A percentile compares a stretch with the other conserved stretches of the same genome.
These are phyloP conservation scores for Strix uralensis DNA, from an alignment of 2,113 vertebrate species.

Conservation along the genomic window DNA sequence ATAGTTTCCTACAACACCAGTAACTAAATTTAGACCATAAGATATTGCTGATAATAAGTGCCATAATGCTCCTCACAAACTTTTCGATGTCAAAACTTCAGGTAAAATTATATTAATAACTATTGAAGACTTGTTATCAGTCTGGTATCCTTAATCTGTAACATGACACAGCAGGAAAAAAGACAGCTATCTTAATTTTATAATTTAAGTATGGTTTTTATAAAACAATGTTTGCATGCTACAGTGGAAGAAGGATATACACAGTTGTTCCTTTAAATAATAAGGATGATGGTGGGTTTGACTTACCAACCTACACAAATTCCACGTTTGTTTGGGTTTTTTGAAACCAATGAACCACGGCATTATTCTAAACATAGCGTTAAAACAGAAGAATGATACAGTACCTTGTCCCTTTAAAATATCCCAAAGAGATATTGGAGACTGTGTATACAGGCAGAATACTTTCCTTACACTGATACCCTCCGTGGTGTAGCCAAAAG, in stretches of 20 bases:
- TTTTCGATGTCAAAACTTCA: constrained; percentile 54
- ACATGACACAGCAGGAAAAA: not conserved
- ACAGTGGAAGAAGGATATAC: rapidly evolving
- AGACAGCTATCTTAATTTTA: not conserved
- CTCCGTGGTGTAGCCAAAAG: not conserved
- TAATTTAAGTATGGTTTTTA: not conserved
- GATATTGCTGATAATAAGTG: constrained; percentile 15
- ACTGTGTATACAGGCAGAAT: not conserved
- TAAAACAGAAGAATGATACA: rapidly evolving
- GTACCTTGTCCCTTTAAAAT: not conserved
- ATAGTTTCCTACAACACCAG: constrained; percentile 13
- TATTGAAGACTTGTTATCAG: not conserved
- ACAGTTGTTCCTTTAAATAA: not conserved
- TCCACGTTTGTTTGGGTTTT: rapidly evolving
- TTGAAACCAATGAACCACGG: not conserved
- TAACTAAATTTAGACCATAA: constrained; percentile 53
- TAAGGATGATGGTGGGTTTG: not conserved
- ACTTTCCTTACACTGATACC: not conserved
- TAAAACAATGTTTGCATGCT: rapidly evolving
- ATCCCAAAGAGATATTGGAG: not conserved
- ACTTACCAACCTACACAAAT: rapidly evolving
- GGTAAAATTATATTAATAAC: not conserved
- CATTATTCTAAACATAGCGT: rapidly evolving
- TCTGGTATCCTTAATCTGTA: not conserved
- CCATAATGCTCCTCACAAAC: constrained; percentile 39